Evolutionary conservation across 2,888 invertebrate genomes (phyloP).

Genomic region (Hyposoter didymator): DNA sequence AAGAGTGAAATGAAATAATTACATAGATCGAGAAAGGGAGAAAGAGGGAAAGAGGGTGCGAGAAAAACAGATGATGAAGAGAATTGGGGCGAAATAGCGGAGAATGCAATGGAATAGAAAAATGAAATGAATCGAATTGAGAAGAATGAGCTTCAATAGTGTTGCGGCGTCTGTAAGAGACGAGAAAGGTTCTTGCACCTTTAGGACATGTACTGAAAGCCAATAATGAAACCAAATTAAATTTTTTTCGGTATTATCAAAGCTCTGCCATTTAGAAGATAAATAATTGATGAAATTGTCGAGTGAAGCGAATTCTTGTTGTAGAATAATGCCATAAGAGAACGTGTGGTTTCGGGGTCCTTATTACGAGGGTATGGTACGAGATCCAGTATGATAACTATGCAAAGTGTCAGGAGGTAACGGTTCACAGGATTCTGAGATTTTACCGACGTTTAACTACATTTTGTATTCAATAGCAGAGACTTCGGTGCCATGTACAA

Average conservation of each 20-base stretch:
- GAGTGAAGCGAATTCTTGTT: neutral
- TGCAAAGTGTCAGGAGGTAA: neutral
- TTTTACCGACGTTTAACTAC: neutral
- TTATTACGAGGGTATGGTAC: neutral
- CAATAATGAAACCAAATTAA: neutral
- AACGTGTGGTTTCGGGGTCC: neutral
- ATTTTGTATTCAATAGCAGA: neutral
- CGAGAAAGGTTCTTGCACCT: neutral
- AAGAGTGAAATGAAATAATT: slow-evolving; percentile 1
- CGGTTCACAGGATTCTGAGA: neutral
- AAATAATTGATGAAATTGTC: neutral
- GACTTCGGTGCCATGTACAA: neutral
- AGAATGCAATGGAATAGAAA: slow-evolving; percentile 16
- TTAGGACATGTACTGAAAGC: neutral
- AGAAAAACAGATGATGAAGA: slow-evolving; percentile 7
- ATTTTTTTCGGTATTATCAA: neutral
- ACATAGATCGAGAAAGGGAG: neutral
- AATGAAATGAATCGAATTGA: slow-evolving; percentile 19
- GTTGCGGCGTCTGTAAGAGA: neutral
- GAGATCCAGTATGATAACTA: neutral
- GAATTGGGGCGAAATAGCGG: slow-evolving; percentile 25
- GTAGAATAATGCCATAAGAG: neutral
- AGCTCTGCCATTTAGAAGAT: neutral
- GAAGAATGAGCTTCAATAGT: slow-evolving; percentile 30
- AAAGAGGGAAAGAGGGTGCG: neutral